Percentiles rank a stretch among this genome's conserved stretches.
These are phyloP conservation scores for Zaprionus capensis DNA, from an alignment of 1,140 invertebrate species.

Conservation along the genomic window DNA sequence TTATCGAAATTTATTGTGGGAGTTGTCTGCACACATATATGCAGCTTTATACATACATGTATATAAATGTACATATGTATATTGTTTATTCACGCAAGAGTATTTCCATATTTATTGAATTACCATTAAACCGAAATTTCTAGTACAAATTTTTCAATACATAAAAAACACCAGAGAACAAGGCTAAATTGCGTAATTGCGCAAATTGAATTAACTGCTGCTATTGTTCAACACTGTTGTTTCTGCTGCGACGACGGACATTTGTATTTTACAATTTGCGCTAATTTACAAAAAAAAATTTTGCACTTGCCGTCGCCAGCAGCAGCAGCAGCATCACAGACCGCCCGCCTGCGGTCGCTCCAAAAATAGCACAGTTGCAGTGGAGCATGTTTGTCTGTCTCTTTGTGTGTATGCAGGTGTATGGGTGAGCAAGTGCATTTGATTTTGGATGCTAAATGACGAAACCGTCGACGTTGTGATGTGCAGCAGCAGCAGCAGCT, in stretches of 20 bases:
- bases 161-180: not conserved
- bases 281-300: constrained; percentile 44
- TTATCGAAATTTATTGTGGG: constrained; percentile 17
- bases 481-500: constrained; percentile 9
- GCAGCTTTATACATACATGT: not conserved
- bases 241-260: constrained; percentile 1
- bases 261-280: constrained; percentile 32
- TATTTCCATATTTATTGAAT: not conserved
- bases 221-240: not conserved
- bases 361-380: constrained; percentile 34
- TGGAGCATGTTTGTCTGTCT: constrained; percentile 1
- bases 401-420: constrained; percentile 3
- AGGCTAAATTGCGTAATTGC: not conserved
- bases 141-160: not conserved
- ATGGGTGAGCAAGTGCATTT: constrained; percentile 39
- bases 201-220: constrained; percentile 9
- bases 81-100: not conserved
- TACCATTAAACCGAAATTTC: constrained; percentile 1
- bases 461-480: constrained; percentile 9
- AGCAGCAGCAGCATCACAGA: not conserved
- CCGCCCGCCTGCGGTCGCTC: not conserved
- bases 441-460: constrained; percentile 49
- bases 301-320: constrained; percentile 25
- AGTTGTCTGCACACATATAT: not conserved
- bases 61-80: not conserved